Conservation (phyloP, 2,797 vertebrate species). For the Nannoperca australis region DNA sequence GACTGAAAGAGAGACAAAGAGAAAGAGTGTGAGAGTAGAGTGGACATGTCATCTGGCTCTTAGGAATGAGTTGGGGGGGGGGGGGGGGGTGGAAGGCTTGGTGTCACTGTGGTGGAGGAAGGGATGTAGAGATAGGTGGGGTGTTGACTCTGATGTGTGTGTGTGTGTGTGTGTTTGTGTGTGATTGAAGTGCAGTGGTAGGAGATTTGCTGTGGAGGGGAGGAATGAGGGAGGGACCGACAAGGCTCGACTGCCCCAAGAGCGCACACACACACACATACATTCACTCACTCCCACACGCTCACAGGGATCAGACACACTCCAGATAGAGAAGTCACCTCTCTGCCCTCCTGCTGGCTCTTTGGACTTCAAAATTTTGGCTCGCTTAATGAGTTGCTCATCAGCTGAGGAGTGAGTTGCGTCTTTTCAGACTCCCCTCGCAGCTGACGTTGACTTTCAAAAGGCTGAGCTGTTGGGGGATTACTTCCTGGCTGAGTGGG, state of each 20-base stretch:
- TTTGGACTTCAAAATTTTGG: conserved; percentile 44
- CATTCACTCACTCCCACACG: conserved; percentile 49
- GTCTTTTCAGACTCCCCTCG: conserved; percentile 9
- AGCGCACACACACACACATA: conserved; percentile 51
- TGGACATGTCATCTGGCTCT: conserved; percentile 64
- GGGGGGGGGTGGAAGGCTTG: conserved; percentile 39
- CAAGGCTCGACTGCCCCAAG: conserved; percentile 53
- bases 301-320: conserved; percentile 60
- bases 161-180: conserved; percentile 48
- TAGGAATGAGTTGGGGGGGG: conserved; percentile 46
- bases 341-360: conserved; percentile 43
- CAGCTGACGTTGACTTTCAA: conserved; percentile 44
- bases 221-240: conserved; percentile 77
- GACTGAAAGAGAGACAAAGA: conserved; percentile 23
- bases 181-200: conserved; percentile 69
- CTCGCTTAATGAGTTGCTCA: conserved; percentile 22
- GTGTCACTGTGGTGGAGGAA: conserved; percentile 66
- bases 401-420: not conserved
- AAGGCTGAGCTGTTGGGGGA: conserved; percentile 22
- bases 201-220: conserved; percentile 65
- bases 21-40: conserved; percentile 32
- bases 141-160: conserved; percentile 62
- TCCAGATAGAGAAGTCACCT: conserved; percentile 67
- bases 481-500: conserved; percentile 44
- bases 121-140: conserved; percentile 52